Evolutionary conservation across 2,113 vertebrate species (phyloP).

Genomic region (Triplophysa siluroides): DNA sequence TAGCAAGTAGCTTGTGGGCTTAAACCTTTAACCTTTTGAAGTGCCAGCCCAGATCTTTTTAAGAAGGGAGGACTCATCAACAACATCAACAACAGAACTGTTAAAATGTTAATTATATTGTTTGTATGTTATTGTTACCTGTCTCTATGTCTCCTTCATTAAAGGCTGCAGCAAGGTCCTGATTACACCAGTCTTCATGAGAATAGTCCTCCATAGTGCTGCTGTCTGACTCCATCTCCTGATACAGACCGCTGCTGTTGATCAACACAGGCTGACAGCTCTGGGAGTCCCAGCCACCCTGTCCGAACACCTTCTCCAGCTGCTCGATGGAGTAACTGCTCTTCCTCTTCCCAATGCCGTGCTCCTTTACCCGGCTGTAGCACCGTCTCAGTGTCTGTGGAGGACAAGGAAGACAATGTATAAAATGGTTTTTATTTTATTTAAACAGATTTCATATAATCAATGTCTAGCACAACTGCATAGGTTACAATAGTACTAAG

Average conservation of each 20-base stretch:
- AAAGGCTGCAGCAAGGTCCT: constrained; percentile 91
- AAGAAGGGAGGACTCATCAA: too few species aligned
- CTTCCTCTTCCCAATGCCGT: constrained; percentile 96
- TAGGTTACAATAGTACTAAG: too few species aligned
- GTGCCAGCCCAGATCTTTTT: too few species aligned
- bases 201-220: constrained; percentile 97
- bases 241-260: constrained; percentile 97
- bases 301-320: constrained; percentile 98
- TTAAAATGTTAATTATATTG: neutral
- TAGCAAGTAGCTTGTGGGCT: too few species aligned
- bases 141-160: constrained; percentile 91
- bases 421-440: too few species aligned
- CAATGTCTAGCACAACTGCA: too few species aligned
- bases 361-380: constrained; percentile 98
- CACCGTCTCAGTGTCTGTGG: constrained; percentile 92
- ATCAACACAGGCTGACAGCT: constrained; percentile 96
- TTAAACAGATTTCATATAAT: too few species aligned
- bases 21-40: too few species aligned
- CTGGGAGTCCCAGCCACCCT: constrained; percentile 97
- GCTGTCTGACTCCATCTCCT: constrained; percentile 96
- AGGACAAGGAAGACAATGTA: constrained; percentile 34
- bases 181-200: constrained; percentile 97
- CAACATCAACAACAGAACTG: too few species aligned
- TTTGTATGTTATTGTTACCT: constrained; percentile 69
- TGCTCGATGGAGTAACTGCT: constrained; percentile 99